phyloP scores from a whole-genome alignment of 2,797 vertebrate species.

The Odontamblyopus lacepedii region DNA sequence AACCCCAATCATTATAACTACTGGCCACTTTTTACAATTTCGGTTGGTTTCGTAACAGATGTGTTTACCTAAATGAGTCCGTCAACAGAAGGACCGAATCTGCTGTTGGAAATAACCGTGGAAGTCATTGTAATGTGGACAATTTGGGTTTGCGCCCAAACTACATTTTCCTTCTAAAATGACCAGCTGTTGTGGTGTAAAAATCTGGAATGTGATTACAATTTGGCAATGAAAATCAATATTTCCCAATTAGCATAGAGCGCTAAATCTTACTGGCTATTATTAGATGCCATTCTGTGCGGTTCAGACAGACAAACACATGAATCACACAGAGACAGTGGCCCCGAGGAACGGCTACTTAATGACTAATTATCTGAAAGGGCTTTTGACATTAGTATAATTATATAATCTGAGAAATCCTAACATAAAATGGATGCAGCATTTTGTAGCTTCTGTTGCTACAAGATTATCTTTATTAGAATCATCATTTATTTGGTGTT shows the following conservation, averaged over 20 bases:
- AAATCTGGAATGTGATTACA: not conserved
- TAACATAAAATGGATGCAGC: not conserved
- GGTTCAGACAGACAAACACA: conserved; percentile 2
- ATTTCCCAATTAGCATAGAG: not conserved
- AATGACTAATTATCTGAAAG: not conserved
- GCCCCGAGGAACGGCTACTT: conserved; percentile 5
- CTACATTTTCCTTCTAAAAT: conserved; percentile 2
- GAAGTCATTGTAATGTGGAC: not conserved
- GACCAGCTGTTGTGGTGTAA: conserved; percentile 6
- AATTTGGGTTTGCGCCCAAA: not conserved
- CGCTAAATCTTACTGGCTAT: not conserved
- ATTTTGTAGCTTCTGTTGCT: not conserved
- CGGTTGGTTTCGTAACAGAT: conserved; percentile 34
- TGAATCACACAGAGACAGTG: conserved; percentile 2
- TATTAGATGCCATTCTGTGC: conserved; percentile 4
- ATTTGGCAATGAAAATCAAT: not conserved
- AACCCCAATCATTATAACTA: conserved; percentile 13
- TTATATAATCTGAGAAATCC: conserved; percentile 4
- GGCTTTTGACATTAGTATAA: conserved; percentile 4
- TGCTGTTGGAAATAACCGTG: conserved; percentile 27
- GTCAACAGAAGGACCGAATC: not conserved
- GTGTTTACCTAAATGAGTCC: not conserved
- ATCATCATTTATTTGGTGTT: no score
- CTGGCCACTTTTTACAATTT: not conserved
- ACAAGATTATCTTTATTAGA: not conserved